A percentile compares a stretch with the other conserved stretches of the same genome.
phyloP scores from a whole-genome alignment of 2,113 vertebrate species.

The Muntiacus reevesi region DNA sequence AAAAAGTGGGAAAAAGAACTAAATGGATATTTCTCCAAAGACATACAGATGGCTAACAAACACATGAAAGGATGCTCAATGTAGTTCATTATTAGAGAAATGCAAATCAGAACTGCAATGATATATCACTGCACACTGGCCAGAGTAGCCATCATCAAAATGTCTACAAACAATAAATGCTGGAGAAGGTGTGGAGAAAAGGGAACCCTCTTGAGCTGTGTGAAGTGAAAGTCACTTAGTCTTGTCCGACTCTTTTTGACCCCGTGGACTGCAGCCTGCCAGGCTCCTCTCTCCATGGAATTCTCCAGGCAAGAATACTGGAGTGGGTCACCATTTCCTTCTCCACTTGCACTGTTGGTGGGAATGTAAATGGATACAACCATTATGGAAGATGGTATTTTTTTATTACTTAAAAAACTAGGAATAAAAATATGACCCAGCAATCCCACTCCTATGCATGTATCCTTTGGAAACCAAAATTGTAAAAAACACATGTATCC shows the following conservation, averaged over 20 bases:
- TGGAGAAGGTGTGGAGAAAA: background rate
- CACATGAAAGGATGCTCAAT: background rate
- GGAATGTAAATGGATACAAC: background rate
- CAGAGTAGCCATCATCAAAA: background rate
- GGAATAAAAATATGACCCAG: background rate
- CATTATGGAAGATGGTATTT: background rate
- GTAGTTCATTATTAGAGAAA: background rate
- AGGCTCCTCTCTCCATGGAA: background rate
- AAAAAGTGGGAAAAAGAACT: background rate
- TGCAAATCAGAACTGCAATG: background rate
- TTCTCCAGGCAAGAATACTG: background rate
- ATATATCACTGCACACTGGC: background rate
- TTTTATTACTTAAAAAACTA: background rate
- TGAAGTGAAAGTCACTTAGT: background rate
- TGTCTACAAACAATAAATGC: background rate
- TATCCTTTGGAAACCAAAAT: background rate
- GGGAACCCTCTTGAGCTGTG: background rate
- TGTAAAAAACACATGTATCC: background rate
- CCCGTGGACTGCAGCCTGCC: background rate
- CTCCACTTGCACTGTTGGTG: background rate
- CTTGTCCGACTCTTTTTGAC: background rate
- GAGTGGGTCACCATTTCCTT: background rate
- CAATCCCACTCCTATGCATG: background rate
- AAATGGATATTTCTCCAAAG: background rate
- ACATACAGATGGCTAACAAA: background rate